Conservation (phyloP, 2,113 vertebrate species). For the Nycticebus coucang region DNA sequence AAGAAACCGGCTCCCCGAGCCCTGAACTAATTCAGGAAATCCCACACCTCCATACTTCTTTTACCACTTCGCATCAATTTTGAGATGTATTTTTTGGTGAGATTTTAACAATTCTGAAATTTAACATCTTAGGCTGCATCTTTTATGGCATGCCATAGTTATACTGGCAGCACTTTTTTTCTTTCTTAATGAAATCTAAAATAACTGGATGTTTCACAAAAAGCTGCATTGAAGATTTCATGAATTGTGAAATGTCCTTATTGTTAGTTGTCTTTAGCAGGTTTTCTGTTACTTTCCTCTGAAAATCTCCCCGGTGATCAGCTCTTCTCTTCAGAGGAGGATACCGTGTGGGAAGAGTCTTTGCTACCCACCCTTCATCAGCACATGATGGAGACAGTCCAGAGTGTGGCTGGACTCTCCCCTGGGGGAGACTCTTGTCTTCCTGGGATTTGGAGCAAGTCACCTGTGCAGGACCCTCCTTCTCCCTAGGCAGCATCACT, state of each 20-base stretch:
- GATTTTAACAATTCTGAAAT: neutral
- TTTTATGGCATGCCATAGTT: neutral
- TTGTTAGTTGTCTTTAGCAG: neutral
- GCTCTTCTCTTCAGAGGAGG: neutral
- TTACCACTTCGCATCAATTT: neutral
- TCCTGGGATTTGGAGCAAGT: neutral
- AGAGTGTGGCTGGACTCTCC: neutral
- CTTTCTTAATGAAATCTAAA: neutral
- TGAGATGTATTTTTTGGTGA: neutral
- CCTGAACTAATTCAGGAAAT: neutral
- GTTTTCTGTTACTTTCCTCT: neutral
- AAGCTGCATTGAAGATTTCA: neutral
- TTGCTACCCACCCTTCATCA: neutral
- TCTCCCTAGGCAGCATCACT: neutral
- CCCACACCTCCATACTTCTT: no score
- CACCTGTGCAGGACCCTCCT: neutral
- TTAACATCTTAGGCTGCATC: neutral
- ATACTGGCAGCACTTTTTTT: neutral
- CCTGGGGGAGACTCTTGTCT: neutral
- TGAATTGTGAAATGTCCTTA: neutral
- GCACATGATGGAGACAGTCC: neutral
- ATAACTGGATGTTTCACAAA: neutral
- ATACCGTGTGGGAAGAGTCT: accelerated
- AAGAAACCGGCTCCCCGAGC: neutral
- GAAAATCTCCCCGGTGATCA: accelerated